These are phyloP conservation scores for Ptilodon capucinus DNA, from an alignment of 2,888 invertebrate genomes.

Conservation along the genomic window DNA sequence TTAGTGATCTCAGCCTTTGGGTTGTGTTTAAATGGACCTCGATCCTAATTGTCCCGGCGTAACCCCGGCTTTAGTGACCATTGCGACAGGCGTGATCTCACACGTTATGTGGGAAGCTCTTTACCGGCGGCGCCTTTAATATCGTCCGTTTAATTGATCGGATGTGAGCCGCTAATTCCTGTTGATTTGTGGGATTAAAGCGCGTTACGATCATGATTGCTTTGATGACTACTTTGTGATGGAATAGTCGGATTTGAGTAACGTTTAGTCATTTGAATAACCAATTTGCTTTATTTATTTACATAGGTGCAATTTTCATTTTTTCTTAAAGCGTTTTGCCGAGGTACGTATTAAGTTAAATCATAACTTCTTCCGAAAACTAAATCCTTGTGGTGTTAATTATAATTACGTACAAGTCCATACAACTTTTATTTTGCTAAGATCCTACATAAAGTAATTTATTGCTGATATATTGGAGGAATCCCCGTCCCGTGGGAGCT, in stretches of 20 bases:
- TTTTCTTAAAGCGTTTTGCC: too few species aligned
- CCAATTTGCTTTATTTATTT: too few species aligned
- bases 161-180: constrained; percentile 29
- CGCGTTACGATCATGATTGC: background rate
- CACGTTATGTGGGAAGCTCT: constrained; percentile 14
- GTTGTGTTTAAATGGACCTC: constrained; percentile 7
- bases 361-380: too few species aligned
- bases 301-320: too few species aligned
- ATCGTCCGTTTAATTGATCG: constrained; percentile 25
- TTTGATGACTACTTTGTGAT: background rate
- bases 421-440: constrained; percentile 26
- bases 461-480: constrained; percentile 21
- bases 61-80: constrained; percentile 19
- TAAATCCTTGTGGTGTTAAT: constrained; percentile 15
- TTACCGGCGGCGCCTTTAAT: constrained; percentile 19
- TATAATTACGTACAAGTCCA: too few species aligned
- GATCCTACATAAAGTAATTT: constrained; percentile 32
- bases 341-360: too few species aligned
- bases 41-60: constrained; percentile 19
- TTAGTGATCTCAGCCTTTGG: background rate
- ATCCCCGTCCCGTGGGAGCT: constrained; percentile 20
- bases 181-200: constrained; percentile 19
- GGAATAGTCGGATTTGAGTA: background rate
- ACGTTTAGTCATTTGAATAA: too few species aligned
- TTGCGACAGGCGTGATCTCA: constrained; percentile 22